These are phyloP conservation scores for Lasioglossum lativentre DNA, from an alignment of 2,888 invertebrate species.

Conservation along the genomic window DNA sequence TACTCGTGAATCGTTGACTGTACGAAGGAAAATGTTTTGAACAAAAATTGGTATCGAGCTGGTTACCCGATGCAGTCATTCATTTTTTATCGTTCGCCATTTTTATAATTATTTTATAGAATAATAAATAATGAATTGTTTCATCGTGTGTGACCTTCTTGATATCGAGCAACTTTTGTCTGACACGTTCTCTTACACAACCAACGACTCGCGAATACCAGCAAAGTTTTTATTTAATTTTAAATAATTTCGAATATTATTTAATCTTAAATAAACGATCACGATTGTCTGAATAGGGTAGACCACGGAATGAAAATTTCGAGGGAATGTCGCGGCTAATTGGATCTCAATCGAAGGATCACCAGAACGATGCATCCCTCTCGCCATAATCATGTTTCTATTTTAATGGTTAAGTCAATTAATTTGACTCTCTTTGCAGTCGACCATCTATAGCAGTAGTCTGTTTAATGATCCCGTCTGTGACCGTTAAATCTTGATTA, in stretches of 20 bases:
- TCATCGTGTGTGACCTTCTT: not conserved
- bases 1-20: not conserved
- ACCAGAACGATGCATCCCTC: constrained; percentile 59
- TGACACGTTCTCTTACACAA: not conserved
- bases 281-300: not conserved
- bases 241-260: not conserved
- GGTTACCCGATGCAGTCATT: not conserved
- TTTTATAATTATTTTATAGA: not conserved
- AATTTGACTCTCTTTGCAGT: constrained; percentile 65
- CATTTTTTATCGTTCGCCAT: not conserved
- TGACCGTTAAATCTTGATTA: constrained; percentile 63
- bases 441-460: constrained; percentile 70
- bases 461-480: constrained; percentile 74
- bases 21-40: not conserved
- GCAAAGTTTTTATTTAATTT: not conserved
- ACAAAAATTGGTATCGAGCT: not conserved
- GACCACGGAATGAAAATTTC: not conserved
- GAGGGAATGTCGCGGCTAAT: not conserved
- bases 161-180: not conserved
- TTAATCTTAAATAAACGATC: not conserved
- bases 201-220: not conserved
- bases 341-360: constrained; percentile 7
- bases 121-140: not conserved
- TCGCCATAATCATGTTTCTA: constrained; percentile 49
- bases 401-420: constrained; percentile 45